A percentile compares a stretch with the other conserved stretches of the same genome.
These are phyloP conservation scores for Protaetia brevitarsis DNA, from an alignment of 1,140 invertebrate genomes.

Conservation along the genomic window DNA sequence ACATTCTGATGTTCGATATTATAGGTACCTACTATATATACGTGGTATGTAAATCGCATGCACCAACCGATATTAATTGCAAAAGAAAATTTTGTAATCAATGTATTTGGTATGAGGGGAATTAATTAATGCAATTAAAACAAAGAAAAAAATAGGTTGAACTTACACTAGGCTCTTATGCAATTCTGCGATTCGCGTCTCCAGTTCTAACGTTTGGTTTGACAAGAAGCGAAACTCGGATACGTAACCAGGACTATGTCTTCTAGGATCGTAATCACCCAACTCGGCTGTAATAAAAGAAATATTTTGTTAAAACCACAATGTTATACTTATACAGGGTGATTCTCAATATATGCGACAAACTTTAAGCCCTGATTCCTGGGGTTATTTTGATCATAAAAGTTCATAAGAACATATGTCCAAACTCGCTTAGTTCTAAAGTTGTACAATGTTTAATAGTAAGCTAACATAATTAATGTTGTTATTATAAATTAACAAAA, in stretches of 20 bases:
- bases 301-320: no score
- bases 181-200: slow-evolving; percentile 82
- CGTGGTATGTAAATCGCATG: background rate
- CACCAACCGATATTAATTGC: background rate
- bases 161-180: slow-evolving; percentile 82
- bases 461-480: no score
- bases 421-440: no score
- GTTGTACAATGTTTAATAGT: no score
- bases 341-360: no score
- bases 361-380: no score
- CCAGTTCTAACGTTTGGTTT: slow-evolving; percentile 89
- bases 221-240: slow-evolving; percentile 96
- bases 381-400: no score
- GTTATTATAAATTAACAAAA: no score
- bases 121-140: background rate
- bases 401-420: no score
- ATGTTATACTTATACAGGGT: no score
- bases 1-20: slow-evolving; percentile 1
- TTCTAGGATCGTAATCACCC: slow-evolving; percentile 90
- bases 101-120: no score
- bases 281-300: slow-evolving; percentile 78
- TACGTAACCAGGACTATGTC: slow-evolving; percentile 88
- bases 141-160: background rate
- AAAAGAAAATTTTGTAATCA: background rate
- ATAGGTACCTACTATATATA: no score